Percentiles rank a stretch among this genome's conserved stretches.
These are phyloP conservation scores for Corythaixoides concolor DNA, from an alignment of 2,113 vertebrate genomes.

Conservation along the genomic window DNA sequence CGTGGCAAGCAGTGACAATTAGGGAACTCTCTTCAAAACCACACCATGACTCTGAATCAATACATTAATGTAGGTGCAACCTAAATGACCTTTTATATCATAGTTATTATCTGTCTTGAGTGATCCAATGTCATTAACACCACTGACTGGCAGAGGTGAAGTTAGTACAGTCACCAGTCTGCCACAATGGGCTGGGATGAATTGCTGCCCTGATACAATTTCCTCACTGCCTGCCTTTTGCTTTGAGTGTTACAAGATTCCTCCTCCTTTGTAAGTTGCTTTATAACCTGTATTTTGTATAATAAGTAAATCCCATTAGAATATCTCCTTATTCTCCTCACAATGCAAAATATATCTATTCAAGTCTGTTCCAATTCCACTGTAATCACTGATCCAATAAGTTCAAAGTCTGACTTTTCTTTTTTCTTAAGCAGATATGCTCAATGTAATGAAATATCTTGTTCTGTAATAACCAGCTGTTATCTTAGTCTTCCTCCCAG, in stretches of 20 bases:
- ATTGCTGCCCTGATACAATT: neutral
- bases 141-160: neutral
- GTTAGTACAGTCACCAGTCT: neutral
- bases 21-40: neutral
- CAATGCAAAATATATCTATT: neutral
- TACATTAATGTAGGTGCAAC: neutral
- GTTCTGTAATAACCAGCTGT: constrained; percentile 46
- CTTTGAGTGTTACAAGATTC: neutral
- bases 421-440: neutral
- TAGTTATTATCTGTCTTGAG: neutral
- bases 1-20: neutral
- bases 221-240: neutral
- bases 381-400: constrained; percentile 30
- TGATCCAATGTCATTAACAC: neutral
- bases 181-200: neutral
- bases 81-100: neutral
- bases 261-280: neutral
- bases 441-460: constrained; percentile 40
- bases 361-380: neutral
- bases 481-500: constrained; percentile 43
- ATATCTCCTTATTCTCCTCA: neutral
- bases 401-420: constrained; percentile 17
- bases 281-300: neutral
- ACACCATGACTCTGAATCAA: neutral
- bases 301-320: constrained; percentile 1